These are phyloP conservation scores for Drosophila sturtevanti DNA, from an alignment of 1,140 invertebrate species.

Conservation along the genomic window DNA sequence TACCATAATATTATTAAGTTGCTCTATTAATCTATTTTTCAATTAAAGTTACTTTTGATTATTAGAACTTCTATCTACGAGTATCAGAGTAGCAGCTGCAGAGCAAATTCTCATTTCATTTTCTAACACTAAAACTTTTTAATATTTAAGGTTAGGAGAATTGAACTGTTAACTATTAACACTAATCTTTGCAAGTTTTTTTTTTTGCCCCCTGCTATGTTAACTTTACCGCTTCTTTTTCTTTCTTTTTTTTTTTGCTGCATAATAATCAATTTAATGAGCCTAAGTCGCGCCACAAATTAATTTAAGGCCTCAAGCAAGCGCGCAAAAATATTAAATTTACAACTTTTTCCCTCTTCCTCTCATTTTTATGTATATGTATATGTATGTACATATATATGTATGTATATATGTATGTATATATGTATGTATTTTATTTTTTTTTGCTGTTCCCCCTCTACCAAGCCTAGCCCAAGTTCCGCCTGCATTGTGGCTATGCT, in stretches of 20 bases:
- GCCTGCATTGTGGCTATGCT: slow-evolving; percentile 26
- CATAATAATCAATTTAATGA: slow-evolving; percentile 51
- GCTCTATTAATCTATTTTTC: too few species aligned
- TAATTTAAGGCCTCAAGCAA: slow-evolving; percentile 54
- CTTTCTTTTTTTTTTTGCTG: not conserved
- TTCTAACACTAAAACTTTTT: not conserved
- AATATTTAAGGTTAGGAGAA: not conserved
- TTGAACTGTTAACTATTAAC: not conserved
- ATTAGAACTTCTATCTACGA: too few species aligned
- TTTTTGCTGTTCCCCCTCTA: not conserved
- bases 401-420: not conserved
- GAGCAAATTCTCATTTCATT: not conserved
- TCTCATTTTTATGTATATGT: not conserved
- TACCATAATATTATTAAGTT: too few species aligned
- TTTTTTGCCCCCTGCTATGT: not conserved
- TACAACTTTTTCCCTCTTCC: slow-evolving; percentile 34
- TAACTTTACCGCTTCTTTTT: not conserved
- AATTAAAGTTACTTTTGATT: too few species aligned
- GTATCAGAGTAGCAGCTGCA: too few species aligned
- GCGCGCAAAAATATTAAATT: slow-evolving; percentile 57
- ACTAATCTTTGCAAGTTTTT: not conserved
- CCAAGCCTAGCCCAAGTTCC: not conserved
- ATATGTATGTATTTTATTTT: slow-evolving; percentile 2
- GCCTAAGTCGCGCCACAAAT: slow-evolving; percentile 43
- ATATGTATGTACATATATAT: not conserved